Percentiles rank a stretch among this genome's conserved stretches.
phyloP scores from a whole-genome alignment of 1,140 invertebrate genomes.

The Bombus terrestris region DNA sequence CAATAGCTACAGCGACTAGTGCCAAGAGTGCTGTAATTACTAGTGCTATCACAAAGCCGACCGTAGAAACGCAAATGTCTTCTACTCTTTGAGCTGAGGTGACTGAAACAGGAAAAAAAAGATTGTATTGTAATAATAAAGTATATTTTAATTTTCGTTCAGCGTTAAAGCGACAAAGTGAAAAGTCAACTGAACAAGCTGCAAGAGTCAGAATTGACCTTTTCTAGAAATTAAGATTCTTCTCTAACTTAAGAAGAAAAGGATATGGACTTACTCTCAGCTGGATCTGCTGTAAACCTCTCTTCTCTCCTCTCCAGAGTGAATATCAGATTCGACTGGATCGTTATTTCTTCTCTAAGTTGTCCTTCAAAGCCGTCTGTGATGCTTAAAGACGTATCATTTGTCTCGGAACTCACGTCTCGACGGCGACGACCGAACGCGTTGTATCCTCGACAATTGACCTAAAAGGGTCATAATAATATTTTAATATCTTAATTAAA shows the following conservation, averaged over 20 bases:
- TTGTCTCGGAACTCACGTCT: slow-evolving; percentile 85
- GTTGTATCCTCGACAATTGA: slow-evolving; percentile 95
- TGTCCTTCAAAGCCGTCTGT: slow-evolving; percentile 89
- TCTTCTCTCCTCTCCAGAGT: slow-evolving; percentile 92
- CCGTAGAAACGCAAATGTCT: slow-evolving; percentile 96
- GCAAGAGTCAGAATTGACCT: not conserved
- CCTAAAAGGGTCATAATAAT: slow-evolving; percentile 80
- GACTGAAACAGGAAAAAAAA: slow-evolving; percentile 81
- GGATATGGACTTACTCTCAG: slow-evolving; percentile 84
- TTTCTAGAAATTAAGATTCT: not conserved
- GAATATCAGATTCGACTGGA: slow-evolving; percentile 95
- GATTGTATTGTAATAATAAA: not conserved
- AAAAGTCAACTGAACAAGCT: not conserved
- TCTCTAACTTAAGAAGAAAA: too few relatives aligned
- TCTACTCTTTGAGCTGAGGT: slow-evolving; percentile 87
- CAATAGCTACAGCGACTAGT: slow-evolving; percentile 95
- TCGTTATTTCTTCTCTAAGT: slow-evolving; percentile 95
- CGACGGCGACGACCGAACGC: slow-evolving; percentile 92
- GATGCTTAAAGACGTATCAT: slow-evolving; percentile 84
- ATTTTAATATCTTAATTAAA: not conserved
- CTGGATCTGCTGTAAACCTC: slow-evolving; percentile 84
- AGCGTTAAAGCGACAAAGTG: not conserved
- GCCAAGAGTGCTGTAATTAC: slow-evolving; percentile 95
- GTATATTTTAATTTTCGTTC: not conserved
- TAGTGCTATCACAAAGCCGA: slow-evolving; percentile 95